phyloP scores from a whole-genome alignment of 2,888 invertebrate species.

The Rhabditoides inermis region DNA sequence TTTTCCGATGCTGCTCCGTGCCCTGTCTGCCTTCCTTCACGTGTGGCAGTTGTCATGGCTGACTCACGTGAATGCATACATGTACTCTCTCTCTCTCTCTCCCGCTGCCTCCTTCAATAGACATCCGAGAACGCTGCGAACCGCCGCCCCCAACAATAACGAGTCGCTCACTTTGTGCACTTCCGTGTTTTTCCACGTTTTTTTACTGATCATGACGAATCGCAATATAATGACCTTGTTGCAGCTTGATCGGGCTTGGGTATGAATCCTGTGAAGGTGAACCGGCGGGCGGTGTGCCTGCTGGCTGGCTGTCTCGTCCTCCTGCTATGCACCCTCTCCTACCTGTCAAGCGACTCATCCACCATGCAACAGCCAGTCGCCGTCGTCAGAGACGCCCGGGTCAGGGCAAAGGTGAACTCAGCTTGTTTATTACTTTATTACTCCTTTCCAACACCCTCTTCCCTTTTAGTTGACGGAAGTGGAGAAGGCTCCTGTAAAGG shows the following conservation, averaged over 20 bases:
- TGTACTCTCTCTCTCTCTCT: background rate
- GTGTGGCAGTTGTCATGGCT: no score
- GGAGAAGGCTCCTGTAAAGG: background rate
- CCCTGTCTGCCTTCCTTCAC: no score
- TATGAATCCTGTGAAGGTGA: constrained; percentile 30
- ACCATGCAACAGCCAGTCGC: background rate
- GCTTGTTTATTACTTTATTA: background rate
- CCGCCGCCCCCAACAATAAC: background rate
- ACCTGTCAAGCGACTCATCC: constrained; percentile 7
- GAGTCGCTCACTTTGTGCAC: background rate
- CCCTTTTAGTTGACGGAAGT: constrained; percentile 1
- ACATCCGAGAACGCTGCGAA: constrained; percentile 1
- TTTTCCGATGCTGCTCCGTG: no score
- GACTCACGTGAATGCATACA: no score
- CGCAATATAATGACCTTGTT: no score
- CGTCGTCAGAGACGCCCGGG: constrained; percentile 3
- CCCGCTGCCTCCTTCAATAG: background rate
- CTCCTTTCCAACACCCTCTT: background rate
- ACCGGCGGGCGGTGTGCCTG: constrained; percentile 18
- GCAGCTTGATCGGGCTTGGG: no score
- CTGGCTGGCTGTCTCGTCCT: constrained; percentile 17
- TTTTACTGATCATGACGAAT: background rate
- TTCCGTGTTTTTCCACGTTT: background rate
- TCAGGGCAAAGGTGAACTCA: no score
- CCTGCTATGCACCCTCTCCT: constrained; percentile 16